Base-by-base conservation (phyloP, 2,113 vertebrate genomes). In the Dendrocopos noguchii region DNA sequence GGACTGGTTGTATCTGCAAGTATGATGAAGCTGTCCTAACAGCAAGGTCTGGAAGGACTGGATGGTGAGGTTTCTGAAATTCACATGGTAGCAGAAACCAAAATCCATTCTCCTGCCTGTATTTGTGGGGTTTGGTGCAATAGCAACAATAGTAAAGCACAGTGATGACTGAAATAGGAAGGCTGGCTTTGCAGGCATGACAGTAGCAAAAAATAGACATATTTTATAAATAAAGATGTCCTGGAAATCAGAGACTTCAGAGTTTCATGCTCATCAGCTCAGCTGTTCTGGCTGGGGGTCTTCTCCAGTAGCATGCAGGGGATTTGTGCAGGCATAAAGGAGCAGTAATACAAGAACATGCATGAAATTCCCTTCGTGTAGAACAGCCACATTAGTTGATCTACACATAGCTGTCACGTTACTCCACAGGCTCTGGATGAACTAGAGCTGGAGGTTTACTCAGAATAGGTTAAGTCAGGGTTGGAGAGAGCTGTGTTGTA, bases 201-300 rank as follows among this genome's bases (percentile, higher is more conserved):
- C 80, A n/a, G 82, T 39, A 72, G 80, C 85, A 84, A 84, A 86
- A 86, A 87, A 90, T 87, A 94, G 93, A 72, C 18, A 3, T 80
- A 70, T 90, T 92, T 93, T 94, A 92, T 87, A 94, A 94, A 92
- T 93, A 92, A 91, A 91, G 88, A 81, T 76, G 78, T 88, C 52
- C 73, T 88, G 88, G 93, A 95, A 96, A 94, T 86, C 24, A 82
- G 91, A 96, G 88, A 85, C 63, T 71, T 20, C 18, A 1, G 7
- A 50, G 52, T 87, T 88, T 91, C 82, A 33, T 50, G 85, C 31
- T 84, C 67, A 31, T 70, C 52, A 75, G 46, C 74, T 93, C 96
- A 96, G 95, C 94, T 96, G 92, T 97, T 96, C 65, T 91, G 65
- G 42, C 80, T 77, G 47, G 55, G 33, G 68, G 68, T 87, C 84